Evolutionary conservation across 2,113 vertebrate species (phyloP).

Genomic region (Atlantisia rogersi): DNA sequence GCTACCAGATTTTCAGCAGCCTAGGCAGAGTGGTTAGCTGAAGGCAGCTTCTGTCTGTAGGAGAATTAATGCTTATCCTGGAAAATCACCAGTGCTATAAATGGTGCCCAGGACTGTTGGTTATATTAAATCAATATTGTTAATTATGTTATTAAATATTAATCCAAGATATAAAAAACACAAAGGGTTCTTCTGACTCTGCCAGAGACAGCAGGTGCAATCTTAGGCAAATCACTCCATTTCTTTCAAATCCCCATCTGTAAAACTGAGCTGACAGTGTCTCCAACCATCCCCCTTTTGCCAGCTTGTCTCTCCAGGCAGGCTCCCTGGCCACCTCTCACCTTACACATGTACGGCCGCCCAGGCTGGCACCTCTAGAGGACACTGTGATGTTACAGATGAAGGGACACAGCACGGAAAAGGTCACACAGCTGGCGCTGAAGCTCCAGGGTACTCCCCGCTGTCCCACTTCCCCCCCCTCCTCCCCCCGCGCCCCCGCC

Average conservation of each 20-base stretch:
- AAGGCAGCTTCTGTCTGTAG: not conserved
- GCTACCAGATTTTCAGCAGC: not conserved
- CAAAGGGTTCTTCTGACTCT: not conserved
- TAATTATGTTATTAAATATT: slow-evolving; percentile 7
- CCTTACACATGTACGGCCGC: not conserved
- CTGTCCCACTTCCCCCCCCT: no score
- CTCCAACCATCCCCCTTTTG: not conserved
- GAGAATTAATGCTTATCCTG: not conserved
- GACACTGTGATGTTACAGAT: not conserved
- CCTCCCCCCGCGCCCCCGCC: not conserved
- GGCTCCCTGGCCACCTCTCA: not conserved
- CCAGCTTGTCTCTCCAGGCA: not conserved
- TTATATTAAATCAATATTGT: slow-evolving; percentile 9
- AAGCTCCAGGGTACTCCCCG: not conserved
- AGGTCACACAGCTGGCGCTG: not conserved
- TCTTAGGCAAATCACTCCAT: not conserved
- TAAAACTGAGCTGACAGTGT: not conserved
- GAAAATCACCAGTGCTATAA: not conserved
- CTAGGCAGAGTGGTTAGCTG: not conserved
- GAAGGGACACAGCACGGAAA: not conserved
- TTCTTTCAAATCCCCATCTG: not conserved
- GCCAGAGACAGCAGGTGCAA: not conserved
- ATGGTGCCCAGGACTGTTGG: not conserved
- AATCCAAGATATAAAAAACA: not conserved
- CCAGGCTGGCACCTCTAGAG: not conserved